Base-by-base conservation (phyloP, 2,888 invertebrate genomes). In the Acanthopleura granulata region DNA sequence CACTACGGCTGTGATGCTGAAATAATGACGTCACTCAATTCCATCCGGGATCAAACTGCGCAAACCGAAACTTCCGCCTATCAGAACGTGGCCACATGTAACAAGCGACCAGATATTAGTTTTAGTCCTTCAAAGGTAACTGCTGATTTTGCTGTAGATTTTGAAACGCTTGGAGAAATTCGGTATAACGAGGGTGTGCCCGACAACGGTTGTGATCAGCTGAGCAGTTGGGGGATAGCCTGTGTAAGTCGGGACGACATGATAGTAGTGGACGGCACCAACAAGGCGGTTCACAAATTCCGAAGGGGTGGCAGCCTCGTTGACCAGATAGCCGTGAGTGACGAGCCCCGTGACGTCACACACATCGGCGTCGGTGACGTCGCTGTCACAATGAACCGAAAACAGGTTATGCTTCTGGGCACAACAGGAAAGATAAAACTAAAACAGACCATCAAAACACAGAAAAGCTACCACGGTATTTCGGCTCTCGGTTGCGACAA, bases 341-440 rank as follows among this genome's bases (percentile, higher is more conserved):
- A 85, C 49, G 86, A 87, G 72, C 87, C 87, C 49, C 79, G 85
- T 72, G 87, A 85, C 76, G 80, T 87, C 72, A 84, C 85, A 29
- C 80, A 82, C 4, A 83, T 83, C 69, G 82, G 82, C 4, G 77
- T 78, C 0, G 80, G 81, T 12, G 85, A 87, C 72, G 84, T 87
- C 14, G 87, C 86, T 14, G 82, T 87, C 1, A 83, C 86, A 1
- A 76, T 87, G 62, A 79, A 83, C 72, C 84, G 83, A 30, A 83
- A 83, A 29, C 76, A 83, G 22, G 80, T 87, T 29, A 83, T 85
- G 18, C 81, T 85, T 74, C 79, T 87, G 12, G 75, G 83, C 18
- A 83, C 83, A 0, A 57, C 79, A 6, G 82, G 82, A 30, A 77
- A 81, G 11, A 79, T 85, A 72, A 78, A 80, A 0, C 78, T 85